phyloP scores from a whole-genome alignment of 92 coral and sea anemone species.

The Epizoanthus illoricatus region DNA sequence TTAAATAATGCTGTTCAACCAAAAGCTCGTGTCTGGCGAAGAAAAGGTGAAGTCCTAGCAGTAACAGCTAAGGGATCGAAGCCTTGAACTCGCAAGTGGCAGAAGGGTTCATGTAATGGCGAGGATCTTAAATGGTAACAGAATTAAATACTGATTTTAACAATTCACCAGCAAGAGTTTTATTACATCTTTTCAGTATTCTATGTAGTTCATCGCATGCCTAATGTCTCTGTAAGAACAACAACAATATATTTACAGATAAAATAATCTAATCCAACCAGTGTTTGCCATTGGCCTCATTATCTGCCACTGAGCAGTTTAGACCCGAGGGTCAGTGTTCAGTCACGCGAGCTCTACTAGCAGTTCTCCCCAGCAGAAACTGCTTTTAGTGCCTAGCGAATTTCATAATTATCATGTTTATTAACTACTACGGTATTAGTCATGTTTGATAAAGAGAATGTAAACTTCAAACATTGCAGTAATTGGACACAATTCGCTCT shows the following conservation, averaged over 20 bases:
- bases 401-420: constrained; percentile 36
- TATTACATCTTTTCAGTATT: no score
- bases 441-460: constrained; percentile 1
- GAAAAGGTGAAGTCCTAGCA: no score
- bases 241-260: no score
- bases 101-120: no score
- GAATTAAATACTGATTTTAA: background rate
- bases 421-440: constrained; percentile 22
- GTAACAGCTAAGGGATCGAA: no score
- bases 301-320: background rate
- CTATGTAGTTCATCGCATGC: no score
- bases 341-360: constrained; percentile 46
- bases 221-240: no score
- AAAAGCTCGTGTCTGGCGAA: no score
- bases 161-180: no score
- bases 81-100: no score
- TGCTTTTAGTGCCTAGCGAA: constrained; percentile 26
- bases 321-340: constrained; percentile 23
- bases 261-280: no score
- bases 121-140: background rate
- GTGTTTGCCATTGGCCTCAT: constrained; percentile 29
- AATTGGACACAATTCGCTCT: background rate
- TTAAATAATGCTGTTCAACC: no score
- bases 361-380: constrained; percentile 44
- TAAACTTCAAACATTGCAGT: background rate